A percentile compares a stretch with the other conserved stretches of the same genome.
phyloP scores from a whole-genome alignment of 2,113 vertebrate species.

The Platichthys flesus region DNA sequence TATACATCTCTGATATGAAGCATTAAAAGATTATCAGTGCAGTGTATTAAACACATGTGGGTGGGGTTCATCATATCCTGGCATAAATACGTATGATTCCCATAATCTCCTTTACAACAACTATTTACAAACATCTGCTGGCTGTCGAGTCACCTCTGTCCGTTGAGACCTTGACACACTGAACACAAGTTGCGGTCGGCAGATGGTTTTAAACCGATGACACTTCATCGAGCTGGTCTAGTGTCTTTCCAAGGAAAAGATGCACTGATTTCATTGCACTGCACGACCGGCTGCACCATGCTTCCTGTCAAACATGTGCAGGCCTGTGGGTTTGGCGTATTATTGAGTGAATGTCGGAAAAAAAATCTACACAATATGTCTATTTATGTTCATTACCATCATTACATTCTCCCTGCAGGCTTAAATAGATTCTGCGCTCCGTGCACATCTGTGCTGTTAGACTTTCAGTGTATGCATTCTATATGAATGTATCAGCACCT shows the following conservation, averaged over 20 bases:
- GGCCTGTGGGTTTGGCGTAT: not conserved
- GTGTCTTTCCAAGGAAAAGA: not conserved
- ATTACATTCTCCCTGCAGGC: constrained; percentile 25
- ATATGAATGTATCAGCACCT: too few relatives aligned
- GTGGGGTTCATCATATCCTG: constrained; percentile 33
- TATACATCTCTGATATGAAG: not conserved
- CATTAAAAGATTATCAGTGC: constrained; percentile 42
- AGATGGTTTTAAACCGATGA: not conserved
- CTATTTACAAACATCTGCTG: constrained; percentile 33
- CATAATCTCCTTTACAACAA: constrained; percentile 33
- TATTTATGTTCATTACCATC: constrained; percentile 11
- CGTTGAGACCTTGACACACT: not conserved
- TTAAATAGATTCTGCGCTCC: constrained; percentile 3
- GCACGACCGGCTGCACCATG: not conserved
- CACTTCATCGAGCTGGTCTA: not conserved
- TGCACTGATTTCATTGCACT: not conserved
- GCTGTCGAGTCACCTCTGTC: not conserved
- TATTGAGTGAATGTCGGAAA: not conserved
- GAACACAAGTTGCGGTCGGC: not conserved
- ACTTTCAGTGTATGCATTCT: not conserved
- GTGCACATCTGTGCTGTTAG: constrained; percentile 1
- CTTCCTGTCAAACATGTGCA: not conserved
- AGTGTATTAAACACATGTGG: constrained; percentile 17
- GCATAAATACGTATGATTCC: constrained; percentile 47
- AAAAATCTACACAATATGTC: not conserved